Evolutionary conservation across 1,140 invertebrate species (phyloP).

Genomic region (Sycobia sp.): DNA sequence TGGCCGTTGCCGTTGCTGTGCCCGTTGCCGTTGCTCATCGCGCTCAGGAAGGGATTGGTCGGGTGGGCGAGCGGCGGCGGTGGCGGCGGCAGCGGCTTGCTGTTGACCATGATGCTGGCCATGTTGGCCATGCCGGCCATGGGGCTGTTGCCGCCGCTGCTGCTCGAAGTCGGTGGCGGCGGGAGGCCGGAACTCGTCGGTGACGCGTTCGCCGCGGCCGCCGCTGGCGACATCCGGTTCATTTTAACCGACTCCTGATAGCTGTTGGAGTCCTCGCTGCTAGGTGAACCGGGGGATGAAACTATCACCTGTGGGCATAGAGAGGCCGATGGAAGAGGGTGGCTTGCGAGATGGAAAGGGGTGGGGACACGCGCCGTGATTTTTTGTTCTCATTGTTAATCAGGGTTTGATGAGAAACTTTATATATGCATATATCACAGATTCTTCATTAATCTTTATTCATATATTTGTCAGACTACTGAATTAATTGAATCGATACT

Average conservation of each 20-base stretch:
- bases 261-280: constrained; percentile 69
- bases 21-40: constrained; percentile 46
- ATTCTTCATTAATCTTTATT: too few relatives aligned
- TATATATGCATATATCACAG: too few relatives aligned
- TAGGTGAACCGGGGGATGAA: constrained; percentile 75
- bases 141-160: neutral
- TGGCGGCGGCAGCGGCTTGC: neutral
- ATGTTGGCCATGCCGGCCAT: neutral
- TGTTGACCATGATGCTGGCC: constrained; percentile 4
- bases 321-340: constrained; percentile 21
- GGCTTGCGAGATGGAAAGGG: constrained; percentile 6
- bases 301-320: constrained; percentile 68
- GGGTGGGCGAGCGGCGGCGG: constrained; percentile 11
- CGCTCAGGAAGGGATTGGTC: constrained; percentile 51
- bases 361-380: constrained; percentile 29
- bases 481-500: too few relatives aligned
- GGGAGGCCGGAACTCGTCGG: neutral
- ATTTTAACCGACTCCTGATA: constrained; percentile 71
- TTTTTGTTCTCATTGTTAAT: neutral
- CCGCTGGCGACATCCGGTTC: constrained; percentile 1
- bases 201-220: too few relatives aligned
- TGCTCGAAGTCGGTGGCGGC: neutral
- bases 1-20: constrained; percentile 46
- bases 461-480: too few relatives aligned
- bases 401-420: too few relatives aligned